phyloP scores from a whole-genome alignment of 1,140 invertebrate genomes.

The Galleria mellonella region DNA sequence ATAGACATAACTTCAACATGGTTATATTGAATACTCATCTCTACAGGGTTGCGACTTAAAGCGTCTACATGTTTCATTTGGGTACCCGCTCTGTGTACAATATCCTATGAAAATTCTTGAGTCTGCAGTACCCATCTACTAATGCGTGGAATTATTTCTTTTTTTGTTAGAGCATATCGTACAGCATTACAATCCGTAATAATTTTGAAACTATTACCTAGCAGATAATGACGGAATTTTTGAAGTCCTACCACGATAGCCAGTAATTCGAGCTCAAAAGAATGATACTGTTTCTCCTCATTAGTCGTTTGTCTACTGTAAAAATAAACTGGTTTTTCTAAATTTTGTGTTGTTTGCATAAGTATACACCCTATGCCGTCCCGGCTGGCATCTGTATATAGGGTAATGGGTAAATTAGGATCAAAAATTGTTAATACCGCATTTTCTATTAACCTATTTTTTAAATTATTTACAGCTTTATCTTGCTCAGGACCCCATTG shows the following conservation, averaged over 20 bases:
- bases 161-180: conserved; percentile 17
- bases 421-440: conserved; percentile 11
- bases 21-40: conserved; percentile 2
- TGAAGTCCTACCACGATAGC: conserved; percentile 26
- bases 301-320: conserved; percentile 17
- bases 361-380: conserved; percentile 16
- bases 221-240: conserved; percentile 26
- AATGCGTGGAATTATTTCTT: conserved; percentile 23
- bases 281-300: conserved; percentile 17
- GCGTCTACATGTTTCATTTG: conserved; percentile 50
- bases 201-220: conserved; percentile 16
- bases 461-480: conserved; percentile 6
- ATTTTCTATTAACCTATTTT: conserved; percentile 6
- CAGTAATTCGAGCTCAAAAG: conserved; percentile 28
- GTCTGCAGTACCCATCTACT: conserved; percentile 24
- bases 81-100: conserved; percentile 18
- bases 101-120: conserved; percentile 25
- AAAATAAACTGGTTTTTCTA: conserved; percentile 17
- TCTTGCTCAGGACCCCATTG: conserved; percentile 10
- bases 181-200: conserved; percentile 31
- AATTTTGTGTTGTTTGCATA: conserved; percentile 7
- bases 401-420: conserved; percentile 3
- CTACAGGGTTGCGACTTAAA: conserved; percentile 30
- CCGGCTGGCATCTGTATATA: conserved; percentile 16
- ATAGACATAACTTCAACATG: conserved; percentile 12